Evolutionary conservation across 2,113 vertebrate species (phyloP).

Genomic region (Tympanuchus pallidicinctus): DNA sequence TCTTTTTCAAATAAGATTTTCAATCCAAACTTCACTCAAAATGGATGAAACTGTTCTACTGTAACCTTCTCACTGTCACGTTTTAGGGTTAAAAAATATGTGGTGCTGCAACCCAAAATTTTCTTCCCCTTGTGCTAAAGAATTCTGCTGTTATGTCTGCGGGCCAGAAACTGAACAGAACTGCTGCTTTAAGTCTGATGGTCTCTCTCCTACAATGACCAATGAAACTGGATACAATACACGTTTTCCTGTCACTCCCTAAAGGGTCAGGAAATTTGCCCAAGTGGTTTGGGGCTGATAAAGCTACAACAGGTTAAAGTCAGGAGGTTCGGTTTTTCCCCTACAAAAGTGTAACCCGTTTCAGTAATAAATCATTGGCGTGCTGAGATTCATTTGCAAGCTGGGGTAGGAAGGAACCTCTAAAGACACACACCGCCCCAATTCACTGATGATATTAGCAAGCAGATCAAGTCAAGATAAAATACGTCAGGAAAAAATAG

Average conservation of each 20-base stretch:
- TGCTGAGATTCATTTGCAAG: not conserved
- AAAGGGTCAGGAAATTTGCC: slow-evolving; percentile 53
- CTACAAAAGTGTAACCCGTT: slow-evolving; percentile 4
- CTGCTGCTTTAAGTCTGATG: slow-evolving; percentile 9
- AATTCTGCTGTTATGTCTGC: not conserved
- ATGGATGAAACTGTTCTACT: not conserved
- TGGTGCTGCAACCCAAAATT: not conserved
- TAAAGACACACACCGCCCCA: slow-evolving; percentile 17
- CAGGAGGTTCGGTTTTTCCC: slow-evolving; percentile 29
- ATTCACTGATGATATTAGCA: not conserved
- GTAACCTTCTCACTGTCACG: not conserved
- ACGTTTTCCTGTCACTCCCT: slow-evolving; percentile 56
- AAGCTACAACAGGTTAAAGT: slow-evolving; percentile 26
- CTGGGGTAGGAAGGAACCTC: slow-evolving; percentile 32
- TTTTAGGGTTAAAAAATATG: not conserved
- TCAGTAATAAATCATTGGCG: not conserved
- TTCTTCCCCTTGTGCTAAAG: not conserved
- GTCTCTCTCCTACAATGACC: not conserved
- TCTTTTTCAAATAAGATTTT: not conserved
- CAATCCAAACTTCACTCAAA: not conserved
- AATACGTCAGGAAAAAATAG: slow-evolving; percentile 52
- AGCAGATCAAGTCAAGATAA: slow-evolving; percentile 55
- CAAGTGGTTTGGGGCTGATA: not conserved
- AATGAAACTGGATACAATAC: slow-evolving; percentile 51
- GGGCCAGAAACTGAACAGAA: not conserved